These are phyloP conservation scores for Xylota segnis DNA, from an alignment of 2,888 invertebrate species.

Conservation along the genomic window DNA sequence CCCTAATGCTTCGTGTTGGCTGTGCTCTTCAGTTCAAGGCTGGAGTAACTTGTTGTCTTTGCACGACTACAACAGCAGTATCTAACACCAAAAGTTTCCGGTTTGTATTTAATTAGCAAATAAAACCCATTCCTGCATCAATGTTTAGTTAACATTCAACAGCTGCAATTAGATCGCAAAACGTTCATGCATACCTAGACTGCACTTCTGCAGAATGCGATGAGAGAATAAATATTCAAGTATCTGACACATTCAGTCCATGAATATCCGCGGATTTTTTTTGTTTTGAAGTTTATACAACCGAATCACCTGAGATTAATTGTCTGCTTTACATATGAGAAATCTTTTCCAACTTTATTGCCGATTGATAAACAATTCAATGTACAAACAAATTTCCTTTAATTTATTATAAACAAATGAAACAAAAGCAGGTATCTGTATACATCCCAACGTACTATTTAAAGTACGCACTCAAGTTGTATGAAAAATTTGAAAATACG, in stretches of 20 bases:
- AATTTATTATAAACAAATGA: constrained; percentile 71
- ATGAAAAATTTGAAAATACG: background rate
- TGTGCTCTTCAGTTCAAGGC: no score
- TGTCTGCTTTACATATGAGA: constrained; percentile 39
- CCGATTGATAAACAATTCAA: constrained; percentile 66
- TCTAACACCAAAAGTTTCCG: no score
- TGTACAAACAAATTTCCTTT: constrained; percentile 61
- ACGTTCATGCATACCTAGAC: background rate
- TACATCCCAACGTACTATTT: background rate
- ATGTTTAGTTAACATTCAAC: constrained; percentile 3
- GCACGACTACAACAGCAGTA: no score
- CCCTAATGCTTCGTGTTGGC: no score
- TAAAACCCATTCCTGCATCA: background rate
- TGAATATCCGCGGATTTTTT: constrained; percentile 46
- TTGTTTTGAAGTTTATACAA: constrained; percentile 39
- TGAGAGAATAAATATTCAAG: constrained; percentile 47
- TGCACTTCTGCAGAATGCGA: constrained; percentile 23
- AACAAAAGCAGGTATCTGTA: background rate
- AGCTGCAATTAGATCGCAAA: constrained; percentile 1
- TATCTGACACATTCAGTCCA: constrained; percentile 34
- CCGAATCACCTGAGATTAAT: constrained; percentile 61
- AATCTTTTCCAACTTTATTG: constrained; percentile 60
- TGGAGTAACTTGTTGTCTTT: no score
- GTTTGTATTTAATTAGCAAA: no score
- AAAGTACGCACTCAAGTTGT: constrained; percentile 20